Conservation (phyloP, 2,797 vertebrate species). For the Gymnocypris eckloni region DNA sequence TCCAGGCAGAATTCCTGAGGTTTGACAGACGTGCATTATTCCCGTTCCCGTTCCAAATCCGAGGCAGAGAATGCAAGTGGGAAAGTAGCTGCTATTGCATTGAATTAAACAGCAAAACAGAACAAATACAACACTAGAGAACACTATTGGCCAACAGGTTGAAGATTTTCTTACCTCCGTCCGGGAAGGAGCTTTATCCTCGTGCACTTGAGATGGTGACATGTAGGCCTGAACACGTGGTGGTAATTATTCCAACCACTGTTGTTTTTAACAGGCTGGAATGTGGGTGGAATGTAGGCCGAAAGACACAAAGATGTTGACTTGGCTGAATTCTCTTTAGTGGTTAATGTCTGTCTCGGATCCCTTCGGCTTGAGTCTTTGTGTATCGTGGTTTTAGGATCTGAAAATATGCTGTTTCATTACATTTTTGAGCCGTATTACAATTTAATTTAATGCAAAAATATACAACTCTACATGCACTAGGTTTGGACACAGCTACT, state of each 20-base stretch:
- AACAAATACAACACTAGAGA: not conserved
- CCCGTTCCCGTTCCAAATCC: not conserved
- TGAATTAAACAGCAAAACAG: slow-evolving; percentile 12
- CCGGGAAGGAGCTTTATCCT: not conserved
- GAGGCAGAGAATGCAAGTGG: not conserved
- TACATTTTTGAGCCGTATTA: not conserved
- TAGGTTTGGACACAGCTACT: not conserved
- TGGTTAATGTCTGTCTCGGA: not conserved
- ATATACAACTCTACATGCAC: not conserved
- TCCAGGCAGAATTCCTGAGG: slow-evolving; percentile 15
- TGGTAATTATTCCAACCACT: slow-evolving; percentile 44
- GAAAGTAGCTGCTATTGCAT: not conserved
- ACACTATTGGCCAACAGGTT: not conserved
- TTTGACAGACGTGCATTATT: slow-evolving; percentile 11
- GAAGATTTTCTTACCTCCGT: not conserved
- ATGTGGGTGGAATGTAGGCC: slow-evolving; percentile 45
- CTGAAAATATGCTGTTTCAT: slow-evolving; percentile 34
- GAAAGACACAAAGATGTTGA: slow-evolving; percentile 41
- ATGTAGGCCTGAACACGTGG: slow-evolving; percentile 44
- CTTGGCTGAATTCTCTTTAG: slow-evolving; percentile 48
- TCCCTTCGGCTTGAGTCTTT: slow-evolving; percentile 14
- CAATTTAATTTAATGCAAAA: slow-evolving; percentile 17
- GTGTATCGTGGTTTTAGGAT: slow-evolving; percentile 16
- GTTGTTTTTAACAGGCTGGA: slow-evolving; percentile 49
- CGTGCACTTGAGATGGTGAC: not conserved